Evolutionary conservation across 2,888 invertebrate genomes (phyloP), one percentile per base, ranked within the genome.

Genomic region (Automeris io): DNA sequence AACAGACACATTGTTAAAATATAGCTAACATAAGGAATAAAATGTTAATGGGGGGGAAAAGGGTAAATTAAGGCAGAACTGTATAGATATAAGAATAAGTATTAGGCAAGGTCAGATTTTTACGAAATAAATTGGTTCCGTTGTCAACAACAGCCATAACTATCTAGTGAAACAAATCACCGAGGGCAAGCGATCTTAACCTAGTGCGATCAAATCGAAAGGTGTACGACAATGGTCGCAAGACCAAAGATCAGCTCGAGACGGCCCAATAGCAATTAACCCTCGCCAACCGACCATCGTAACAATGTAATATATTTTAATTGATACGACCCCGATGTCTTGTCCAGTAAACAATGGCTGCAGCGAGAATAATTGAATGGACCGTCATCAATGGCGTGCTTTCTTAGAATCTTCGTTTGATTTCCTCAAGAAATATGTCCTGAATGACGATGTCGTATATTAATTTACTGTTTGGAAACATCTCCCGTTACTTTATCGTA

Each of bases 231-330:
- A 76, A 48, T 61, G 69, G 69, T 67, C 53, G 54, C 51, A 59
- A 64, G 76, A 76, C 69, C 76, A 77, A 74, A 76, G 81, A 78
- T 82, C 82, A 81, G 73, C 60, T 58, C 46, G 46, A 66, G 70
- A 72, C 69, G 60, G 74, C 57, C 76, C 79, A 75, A 79, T 77
- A 80, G 67, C 67, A 78, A 81, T 85, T 82, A 83, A 83, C 81
- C 80, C 78, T 68, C 57, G 49, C 57, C 52, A 55, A 59, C 42
- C 54, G 61, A 51, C 55, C 68, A 57, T 62, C 61, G 73, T 72
- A 72, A 75, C 81, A 81, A 78, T 81, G 79, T 79, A 79, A 82
- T 83, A 78, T 75, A 72, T 71, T 74, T 78, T 81, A 80, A 85
- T 82, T 82, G 78, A 73, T 64, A 74, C 71, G 82, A 78, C 81